Conservation (phyloP, 2,888 invertebrate species). For the Phorcus lineatus region DNA sequence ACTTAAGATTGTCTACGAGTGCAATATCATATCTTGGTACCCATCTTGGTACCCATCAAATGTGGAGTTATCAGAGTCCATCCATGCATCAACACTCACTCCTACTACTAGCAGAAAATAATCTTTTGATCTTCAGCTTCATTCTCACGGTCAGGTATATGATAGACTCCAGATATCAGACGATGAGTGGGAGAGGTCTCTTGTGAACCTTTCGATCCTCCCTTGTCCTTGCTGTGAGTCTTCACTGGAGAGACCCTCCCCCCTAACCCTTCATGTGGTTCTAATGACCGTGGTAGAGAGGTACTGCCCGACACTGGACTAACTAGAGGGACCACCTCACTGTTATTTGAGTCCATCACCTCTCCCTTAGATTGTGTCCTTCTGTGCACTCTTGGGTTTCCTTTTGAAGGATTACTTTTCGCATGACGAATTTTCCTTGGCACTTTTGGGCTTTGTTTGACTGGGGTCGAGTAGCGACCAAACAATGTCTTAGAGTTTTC, state of each 20-base stretch:
- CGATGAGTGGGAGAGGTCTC: neutral
- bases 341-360: neutral
- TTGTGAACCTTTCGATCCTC: neutral
- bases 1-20: too few relatives aligned
- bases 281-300: neutral
- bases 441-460: neutral
- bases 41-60: neutral
- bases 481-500: neutral
- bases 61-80: neutral
- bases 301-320: neutral
- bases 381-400: neutral
- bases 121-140: slow-evolving; percentile 6
- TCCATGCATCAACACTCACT: neutral
- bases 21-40: too few relatives aligned
- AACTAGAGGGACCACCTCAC: neutral
- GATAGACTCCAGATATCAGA: neutral
- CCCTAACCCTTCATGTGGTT: neutral
- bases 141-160: neutral
- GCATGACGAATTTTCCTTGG: neutral
- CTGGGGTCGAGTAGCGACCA: slow-evolving; percentile 6
- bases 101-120: neutral
- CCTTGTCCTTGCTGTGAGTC: neutral
- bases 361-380: neutral
- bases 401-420: neutral
- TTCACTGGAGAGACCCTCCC: neutral